Conservation (phyloP, 2,113 vertebrate genomes). For the Oryzias javanicus region DNA sequence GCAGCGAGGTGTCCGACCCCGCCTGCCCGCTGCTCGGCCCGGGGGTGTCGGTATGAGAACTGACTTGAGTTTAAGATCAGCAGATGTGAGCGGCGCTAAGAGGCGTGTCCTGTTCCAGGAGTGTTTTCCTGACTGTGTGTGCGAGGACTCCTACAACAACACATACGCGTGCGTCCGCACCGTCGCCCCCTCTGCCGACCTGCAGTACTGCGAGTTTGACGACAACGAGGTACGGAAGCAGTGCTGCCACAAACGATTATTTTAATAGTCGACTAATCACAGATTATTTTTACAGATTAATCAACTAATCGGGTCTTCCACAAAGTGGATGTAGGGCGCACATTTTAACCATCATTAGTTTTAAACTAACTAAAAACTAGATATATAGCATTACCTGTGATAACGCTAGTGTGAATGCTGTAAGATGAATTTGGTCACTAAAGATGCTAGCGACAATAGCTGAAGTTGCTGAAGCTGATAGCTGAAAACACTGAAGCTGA, state of each 20-base stretch:
- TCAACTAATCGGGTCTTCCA: too few species aligned
- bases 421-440: too few species aligned
- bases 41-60: constrained; percentile 84
- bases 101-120: constrained; percentile 71
- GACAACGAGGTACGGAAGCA: constrained; percentile 85
- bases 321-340: too few species aligned
- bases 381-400: too few species aligned
- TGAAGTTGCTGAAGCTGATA: too few species aligned
- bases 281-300: too few species aligned
- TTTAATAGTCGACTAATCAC: too few species aligned
- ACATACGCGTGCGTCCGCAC: constrained; percentile 96
- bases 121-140: constrained; percentile 98
- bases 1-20: constrained; percentile 84
- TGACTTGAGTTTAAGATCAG: rapidly evolving
- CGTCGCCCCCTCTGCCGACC: constrained; percentile 76
- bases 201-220: constrained; percentile 98
- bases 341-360: too few species aligned
- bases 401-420: too few species aligned
- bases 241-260: too few species aligned
- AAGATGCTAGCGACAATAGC: too few species aligned
- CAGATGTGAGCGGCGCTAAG: background rate
- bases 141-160: constrained; percentile 96
- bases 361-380: too few species aligned
- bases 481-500: background rate
- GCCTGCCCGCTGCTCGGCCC: constrained; percentile 89